phyloP scores from a whole-genome alignment of 2,888 invertebrate genomes.

The Bombylius discolor region DNA sequence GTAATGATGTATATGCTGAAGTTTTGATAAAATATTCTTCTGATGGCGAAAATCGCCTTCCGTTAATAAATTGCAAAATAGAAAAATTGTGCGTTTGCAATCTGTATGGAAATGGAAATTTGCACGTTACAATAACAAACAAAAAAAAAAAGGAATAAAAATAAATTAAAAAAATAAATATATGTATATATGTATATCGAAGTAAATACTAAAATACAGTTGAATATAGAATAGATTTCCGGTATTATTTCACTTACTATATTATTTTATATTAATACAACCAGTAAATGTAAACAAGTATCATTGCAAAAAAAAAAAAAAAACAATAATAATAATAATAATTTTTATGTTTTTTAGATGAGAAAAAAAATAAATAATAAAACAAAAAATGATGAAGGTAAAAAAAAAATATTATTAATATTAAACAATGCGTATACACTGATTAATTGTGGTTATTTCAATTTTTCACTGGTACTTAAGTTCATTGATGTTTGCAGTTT shows the following conservation, averaged over 20 bases:
- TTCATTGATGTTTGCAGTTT: background rate
- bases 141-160: background rate
- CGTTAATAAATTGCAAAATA: slow-evolving; percentile 8
- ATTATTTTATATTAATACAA: no score
- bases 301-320: no score
- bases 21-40: background rate
- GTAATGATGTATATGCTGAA: no score
- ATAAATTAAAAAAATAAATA: background rate
- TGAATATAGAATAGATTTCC: background rate
- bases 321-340: no score
- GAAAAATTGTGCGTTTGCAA: slow-evolving; percentile 6
- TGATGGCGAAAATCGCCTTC: slow-evolving; percentile 9
- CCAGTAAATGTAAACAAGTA: no score
- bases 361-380: background rate
- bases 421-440: background rate
- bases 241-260: background rate
- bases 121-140: background rate
- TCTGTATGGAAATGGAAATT: background rate
- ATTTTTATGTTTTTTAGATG: background rate
- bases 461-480: background rate
- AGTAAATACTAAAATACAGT: background rate
- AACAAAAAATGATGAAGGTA: background rate
- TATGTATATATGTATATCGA: background rate
- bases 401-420: background rate
- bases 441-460: background rate